These are phyloP conservation scores for Dissostichus mawsoni DNA, from an alignment of 2,113 vertebrate genomes.

Conservation along the genomic window DNA sequence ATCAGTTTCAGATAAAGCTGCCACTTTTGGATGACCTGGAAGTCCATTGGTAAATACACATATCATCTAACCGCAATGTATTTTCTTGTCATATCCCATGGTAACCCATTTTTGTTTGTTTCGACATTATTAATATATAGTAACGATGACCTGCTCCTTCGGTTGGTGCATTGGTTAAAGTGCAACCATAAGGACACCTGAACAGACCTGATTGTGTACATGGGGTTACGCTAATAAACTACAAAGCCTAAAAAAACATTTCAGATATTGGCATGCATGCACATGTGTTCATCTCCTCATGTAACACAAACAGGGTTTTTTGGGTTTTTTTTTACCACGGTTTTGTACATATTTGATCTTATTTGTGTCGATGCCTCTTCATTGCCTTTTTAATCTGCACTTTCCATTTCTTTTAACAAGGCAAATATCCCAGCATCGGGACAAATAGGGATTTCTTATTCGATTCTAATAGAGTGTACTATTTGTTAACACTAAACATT, in stretches of 20 bases:
- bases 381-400: no score
- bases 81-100: neutral
- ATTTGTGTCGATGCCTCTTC: no score
- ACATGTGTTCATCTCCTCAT: neutral
- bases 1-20: neutral
- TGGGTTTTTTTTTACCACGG: no score
- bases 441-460: no score
- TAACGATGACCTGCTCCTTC: neutral
- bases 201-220: neutral
- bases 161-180: neutral
- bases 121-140: neutral
- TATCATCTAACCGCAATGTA: neutral
- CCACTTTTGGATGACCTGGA: neutral
- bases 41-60: neutral
- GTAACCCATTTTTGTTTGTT: neutral
- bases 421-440: no score
- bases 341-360: no score
- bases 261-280: neutral
- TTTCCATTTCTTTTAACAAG: no score
- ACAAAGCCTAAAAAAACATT: neutral
- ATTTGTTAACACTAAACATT: no score
- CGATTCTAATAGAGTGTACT: no score
- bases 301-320: conserved; percentile 8
- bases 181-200: neutral
- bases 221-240: neutral